Conservation (phyloP, 2,797 vertebrate species). For the Falco columbarius region DNA sequence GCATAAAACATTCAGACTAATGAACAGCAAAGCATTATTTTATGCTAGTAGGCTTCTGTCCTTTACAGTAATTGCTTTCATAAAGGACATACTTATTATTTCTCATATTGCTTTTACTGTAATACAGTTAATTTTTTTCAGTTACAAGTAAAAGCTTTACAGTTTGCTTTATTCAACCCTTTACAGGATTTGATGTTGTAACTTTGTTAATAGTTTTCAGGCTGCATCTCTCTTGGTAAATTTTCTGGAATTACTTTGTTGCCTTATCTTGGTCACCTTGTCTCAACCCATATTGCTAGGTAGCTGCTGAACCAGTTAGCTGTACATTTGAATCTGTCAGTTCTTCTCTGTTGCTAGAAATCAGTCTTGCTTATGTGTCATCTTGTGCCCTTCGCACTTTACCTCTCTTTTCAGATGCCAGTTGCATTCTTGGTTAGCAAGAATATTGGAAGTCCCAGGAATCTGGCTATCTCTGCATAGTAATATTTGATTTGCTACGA, state of each 20-base stretch:
- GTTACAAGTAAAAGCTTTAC: neutral
- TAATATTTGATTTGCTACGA: neutral
- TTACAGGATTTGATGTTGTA: neutral
- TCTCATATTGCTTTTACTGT: neutral
- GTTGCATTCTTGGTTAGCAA: neutral
- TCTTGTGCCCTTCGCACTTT: neutral
- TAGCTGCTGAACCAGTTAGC: neutral
- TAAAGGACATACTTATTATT: neutral
- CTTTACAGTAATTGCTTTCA: neutral
- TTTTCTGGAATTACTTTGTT: neutral
- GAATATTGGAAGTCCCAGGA: neutral
- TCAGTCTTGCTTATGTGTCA: neutral
- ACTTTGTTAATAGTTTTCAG: neutral
- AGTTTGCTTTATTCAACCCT: neutral
- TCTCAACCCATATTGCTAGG: neutral
- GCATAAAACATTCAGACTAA: neutral
- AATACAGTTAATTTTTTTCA: neutral
- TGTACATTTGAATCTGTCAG: neutral
- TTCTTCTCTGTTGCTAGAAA: neutral
- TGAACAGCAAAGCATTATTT: slow-evolving; percentile 3
- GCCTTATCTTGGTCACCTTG: neutral
- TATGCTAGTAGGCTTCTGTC: neutral
- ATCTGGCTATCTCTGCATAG: neutral
- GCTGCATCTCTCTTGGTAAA: neutral
- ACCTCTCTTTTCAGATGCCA: neutral